These are phyloP conservation scores for Pempheris klunzingeri DNA, from an alignment of 2,797 vertebrate genomes.

Conservation along the genomic window DNA sequence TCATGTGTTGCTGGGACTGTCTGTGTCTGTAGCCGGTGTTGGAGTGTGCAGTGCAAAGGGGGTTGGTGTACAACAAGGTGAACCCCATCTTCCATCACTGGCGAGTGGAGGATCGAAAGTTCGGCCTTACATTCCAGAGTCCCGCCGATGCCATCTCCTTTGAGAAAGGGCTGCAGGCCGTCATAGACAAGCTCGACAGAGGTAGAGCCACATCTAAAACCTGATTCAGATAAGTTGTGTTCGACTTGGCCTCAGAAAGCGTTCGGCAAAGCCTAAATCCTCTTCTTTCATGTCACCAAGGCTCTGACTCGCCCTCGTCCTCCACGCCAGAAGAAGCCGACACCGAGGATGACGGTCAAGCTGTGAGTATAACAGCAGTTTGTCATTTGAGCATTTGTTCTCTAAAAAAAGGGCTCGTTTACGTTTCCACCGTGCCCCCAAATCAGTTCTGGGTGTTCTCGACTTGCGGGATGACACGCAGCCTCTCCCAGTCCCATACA, in stretches of 20 bases:
- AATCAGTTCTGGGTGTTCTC: conserved; percentile 10
- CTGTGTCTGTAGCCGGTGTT: conserved; percentile 88
- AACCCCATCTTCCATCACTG: conserved; percentile 97
- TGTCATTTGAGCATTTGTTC: neutral
- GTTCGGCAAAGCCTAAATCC: conserved; percentile 2
- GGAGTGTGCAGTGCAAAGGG: conserved; percentile 91
- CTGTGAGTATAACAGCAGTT: conserved; percentile 78
- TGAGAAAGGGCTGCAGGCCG: conserved; percentile 90
- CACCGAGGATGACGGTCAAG: conserved; percentile 88
- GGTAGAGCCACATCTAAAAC: conserved; percentile 76
- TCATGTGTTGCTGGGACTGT: conserved; percentile 8
- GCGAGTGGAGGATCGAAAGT: conserved; percentile 93
- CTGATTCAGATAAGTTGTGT: neutral
- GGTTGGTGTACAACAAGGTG: conserved; percentile 95
- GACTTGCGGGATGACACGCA: conserved; percentile 71
- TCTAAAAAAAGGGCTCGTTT: neutral
- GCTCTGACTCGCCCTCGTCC: conserved; percentile 86
- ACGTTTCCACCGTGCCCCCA: neutral
- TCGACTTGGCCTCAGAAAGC: neutral
- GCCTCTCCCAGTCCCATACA: conserved; percentile 90
- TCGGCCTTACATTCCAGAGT: conserved; percentile 95
- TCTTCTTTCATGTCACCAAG: conserved; percentile 63
- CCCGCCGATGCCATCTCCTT: conserved; percentile 93
- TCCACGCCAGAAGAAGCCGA: conserved; percentile 88
- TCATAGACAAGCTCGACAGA: conserved; percentile 90